Percentiles rank a stretch among this genome's conserved stretches.
phyloP scores from a whole-genome alignment of 92 coral and sea anemone species.

The Heteractis magnifica region DNA sequence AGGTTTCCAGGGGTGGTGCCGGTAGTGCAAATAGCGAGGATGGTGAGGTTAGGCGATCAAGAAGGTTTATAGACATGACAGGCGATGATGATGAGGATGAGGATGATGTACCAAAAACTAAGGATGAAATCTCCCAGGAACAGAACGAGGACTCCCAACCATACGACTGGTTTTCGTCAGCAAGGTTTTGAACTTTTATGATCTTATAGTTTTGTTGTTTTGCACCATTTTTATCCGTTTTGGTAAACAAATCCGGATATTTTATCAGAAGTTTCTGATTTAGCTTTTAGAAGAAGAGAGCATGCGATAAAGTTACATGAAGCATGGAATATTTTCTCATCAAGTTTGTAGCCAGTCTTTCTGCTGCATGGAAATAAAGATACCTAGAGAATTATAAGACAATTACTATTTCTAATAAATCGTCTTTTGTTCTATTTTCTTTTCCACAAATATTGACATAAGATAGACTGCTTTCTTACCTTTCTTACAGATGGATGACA shows the following conservation, averaged over 20 bases:
- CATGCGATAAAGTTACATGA: background rate
- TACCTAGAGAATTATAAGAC: background rate
- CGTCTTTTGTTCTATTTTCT: background rate
- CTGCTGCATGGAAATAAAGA: background rate
- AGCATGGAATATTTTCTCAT: background rate
- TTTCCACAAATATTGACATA: too few relatives aligned
- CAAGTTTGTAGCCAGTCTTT: background rate
- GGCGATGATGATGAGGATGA: slow-evolving; percentile 5
- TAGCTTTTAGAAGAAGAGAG: too few relatives aligned
- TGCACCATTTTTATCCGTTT: background rate
- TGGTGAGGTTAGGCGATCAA: background rate
- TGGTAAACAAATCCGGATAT: background rate
- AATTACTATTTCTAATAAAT: background rate
- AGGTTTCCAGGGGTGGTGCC: background rate
- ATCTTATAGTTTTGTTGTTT: background rate
- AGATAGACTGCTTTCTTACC: too few relatives aligned
- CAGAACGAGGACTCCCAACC: slow-evolving; percentile 7
- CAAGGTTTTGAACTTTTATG: slow-evolving; percentile 38
- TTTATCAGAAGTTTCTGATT: too few relatives aligned
- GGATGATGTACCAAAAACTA: background rate
- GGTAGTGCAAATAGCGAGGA: background rate
- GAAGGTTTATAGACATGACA: slow-evolving; percentile 14
- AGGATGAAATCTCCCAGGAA: background rate
- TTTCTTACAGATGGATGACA: too few relatives aligned
- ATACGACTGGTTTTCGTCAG: slow-evolving; percentile 5